phyloP scores from a whole-genome alignment of 2,888 invertebrate genomes.

The Pristionchus exspectatus region DNA sequence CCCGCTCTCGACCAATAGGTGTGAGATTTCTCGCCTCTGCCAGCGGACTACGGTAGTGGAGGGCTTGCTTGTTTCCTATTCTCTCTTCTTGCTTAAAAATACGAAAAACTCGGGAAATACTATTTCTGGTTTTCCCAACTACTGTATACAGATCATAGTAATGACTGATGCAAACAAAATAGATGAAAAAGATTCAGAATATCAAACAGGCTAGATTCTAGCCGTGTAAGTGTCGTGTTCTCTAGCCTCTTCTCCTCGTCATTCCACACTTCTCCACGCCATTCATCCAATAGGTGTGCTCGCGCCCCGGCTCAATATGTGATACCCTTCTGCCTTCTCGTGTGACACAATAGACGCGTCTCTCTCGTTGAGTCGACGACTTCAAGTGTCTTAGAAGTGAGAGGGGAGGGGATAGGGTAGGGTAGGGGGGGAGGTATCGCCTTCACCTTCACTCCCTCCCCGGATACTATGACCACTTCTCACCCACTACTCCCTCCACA shows the following conservation, averaged over 20 bases:
- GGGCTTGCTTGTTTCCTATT: no score
- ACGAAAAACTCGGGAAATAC: no score
- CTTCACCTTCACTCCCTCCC: constrained; percentile 24
- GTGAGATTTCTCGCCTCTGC: constrained; percentile 41
- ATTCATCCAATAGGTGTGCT: constrained; percentile 39
- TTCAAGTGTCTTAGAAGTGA: constrained; percentile 49
- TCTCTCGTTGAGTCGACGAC: constrained; percentile 6
- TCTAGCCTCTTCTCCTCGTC: neutral
- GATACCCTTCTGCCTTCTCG: constrained; percentile 36
- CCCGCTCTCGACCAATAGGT: constrained; percentile 43
- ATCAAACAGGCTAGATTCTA: neutral
- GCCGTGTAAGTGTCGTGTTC: neutral
- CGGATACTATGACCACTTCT: constrained; percentile 46
- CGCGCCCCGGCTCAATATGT: constrained; percentile 17
- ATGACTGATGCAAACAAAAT: neutral
- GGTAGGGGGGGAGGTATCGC: neutral
- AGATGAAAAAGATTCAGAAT: neutral
- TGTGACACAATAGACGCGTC: constrained; percentile 34
- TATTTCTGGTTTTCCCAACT: neutral
- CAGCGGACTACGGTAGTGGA: constrained; percentile 22
- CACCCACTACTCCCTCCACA: constrained; percentile 12
- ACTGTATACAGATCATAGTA: no score
- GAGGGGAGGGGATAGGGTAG: neutral
- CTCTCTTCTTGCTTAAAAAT: neutral
- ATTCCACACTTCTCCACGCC: neutral